Percentiles rank a stretch among this genome's conserved stretches.
phyloP scores from a whole-genome alignment of 2,888 invertebrate genomes.

The Allygus modestus region DNA sequence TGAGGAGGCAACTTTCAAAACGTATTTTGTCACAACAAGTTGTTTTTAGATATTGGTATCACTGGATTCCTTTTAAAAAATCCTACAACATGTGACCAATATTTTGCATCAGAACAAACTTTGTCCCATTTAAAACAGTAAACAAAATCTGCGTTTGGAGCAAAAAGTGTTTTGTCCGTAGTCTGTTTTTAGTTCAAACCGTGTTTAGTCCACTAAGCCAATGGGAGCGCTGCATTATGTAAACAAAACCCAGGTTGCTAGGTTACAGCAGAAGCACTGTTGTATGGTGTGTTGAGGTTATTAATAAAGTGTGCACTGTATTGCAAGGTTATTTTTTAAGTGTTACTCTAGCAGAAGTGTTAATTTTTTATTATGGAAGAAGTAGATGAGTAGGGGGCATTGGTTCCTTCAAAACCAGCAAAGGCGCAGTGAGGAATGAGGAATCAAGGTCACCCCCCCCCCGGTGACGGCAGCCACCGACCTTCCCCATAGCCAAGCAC shows the following conservation, averaged over 20 bases:
- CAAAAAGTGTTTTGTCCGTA: conserved; percentile 26
- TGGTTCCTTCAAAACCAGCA: too few species aligned
- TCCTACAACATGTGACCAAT: conserved; percentile 23
- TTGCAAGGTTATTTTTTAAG: not conserved
- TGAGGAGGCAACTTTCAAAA: too few species aligned
- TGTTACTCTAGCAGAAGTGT: too few species aligned
- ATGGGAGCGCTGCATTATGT: too few species aligned
- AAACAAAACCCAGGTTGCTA: not conserved
- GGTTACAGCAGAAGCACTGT: not conserved
- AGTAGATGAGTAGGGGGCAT: too few species aligned
- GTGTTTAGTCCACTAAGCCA: too few species aligned
- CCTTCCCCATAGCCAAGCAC: too few species aligned
- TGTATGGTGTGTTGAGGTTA: too few species aligned
- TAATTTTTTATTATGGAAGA: not conserved
- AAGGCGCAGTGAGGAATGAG: too few species aligned
- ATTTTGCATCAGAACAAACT: conserved; percentile 18
- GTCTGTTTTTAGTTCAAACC: not conserved
- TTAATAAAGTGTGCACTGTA: not conserved
- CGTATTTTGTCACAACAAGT: too few species aligned
- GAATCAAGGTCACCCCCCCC: too few species aligned
- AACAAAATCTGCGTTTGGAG: conserved; percentile 23
- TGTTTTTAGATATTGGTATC: conserved; percentile 25
- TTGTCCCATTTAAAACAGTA: conserved; percentile 31
- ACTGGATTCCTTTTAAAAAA: conserved; percentile 23
- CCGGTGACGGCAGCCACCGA: too few species aligned